These are phyloP conservation scores for Spisula subtruncata DNA, from an alignment of 2,888 invertebrate species.

Conservation along the genomic window DNA sequence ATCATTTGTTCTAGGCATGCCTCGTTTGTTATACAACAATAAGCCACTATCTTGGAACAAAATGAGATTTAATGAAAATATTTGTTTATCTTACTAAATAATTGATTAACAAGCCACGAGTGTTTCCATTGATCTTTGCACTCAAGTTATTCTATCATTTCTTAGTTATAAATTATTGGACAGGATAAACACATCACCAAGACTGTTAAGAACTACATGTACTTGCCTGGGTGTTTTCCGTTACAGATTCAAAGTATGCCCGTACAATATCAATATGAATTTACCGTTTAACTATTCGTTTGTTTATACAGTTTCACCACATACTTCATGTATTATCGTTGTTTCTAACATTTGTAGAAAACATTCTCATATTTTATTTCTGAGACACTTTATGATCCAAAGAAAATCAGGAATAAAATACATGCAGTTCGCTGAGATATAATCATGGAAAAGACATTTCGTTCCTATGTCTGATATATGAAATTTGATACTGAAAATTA, in stretches of 20 bases:
- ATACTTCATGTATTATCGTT: too few relatives aligned
- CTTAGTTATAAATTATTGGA: not conserved
- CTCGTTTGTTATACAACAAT: not conserved
- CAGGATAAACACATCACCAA: not conserved
- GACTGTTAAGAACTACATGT: not conserved
- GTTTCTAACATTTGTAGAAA: too few relatives aligned
- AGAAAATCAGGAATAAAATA: too few relatives aligned
- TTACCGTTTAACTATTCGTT: too few relatives aligned
- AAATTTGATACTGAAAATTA: not conserved
- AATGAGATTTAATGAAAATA: slow-evolving; percentile 19
- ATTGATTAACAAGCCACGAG: not conserved
- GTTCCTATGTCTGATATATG: not conserved
- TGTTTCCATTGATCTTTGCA: slow-evolving; percentile 9
- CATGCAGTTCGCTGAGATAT: too few relatives aligned
- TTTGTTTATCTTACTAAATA: not conserved
- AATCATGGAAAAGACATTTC: not conserved
- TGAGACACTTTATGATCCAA: too few relatives aligned
- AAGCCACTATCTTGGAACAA: slow-evolving; percentile 16
- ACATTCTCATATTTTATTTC: too few relatives aligned
- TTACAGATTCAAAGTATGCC: too few relatives aligned
- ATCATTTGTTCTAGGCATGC: not conserved
- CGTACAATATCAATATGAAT: too few relatives aligned
- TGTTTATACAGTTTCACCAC: too few relatives aligned
- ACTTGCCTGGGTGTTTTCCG: not conserved
- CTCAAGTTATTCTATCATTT: slow-evolving; percentile 10